Conservation (phyloP, 2,797 vertebrate species). For the Anolis apletophallus region DNA sequence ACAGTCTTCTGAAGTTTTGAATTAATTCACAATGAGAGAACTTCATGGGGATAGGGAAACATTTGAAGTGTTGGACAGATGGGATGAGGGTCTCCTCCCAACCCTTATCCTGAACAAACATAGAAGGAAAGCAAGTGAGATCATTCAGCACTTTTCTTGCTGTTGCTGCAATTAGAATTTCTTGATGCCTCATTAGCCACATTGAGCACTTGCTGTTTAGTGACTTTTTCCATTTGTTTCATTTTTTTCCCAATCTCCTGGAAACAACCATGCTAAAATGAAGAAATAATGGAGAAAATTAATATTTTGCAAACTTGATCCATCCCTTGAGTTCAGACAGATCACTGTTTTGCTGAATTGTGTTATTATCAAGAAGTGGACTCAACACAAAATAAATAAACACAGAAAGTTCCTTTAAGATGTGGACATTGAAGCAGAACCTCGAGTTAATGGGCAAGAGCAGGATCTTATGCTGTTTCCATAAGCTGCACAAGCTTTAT, state of each 20-base stretch:
- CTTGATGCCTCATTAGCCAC: conserved; percentile 60
- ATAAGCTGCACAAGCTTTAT: not conserved
- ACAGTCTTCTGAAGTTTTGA: not conserved
- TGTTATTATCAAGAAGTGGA: not conserved
- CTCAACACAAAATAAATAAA: not conserved
- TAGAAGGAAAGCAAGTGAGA: not conserved
- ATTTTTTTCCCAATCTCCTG: conserved; percentile 19
- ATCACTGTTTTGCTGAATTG: conserved; percentile 8
- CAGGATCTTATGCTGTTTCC: not conserved
- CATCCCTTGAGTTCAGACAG: not conserved
- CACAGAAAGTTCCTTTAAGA: not conserved
- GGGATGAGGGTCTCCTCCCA: not conserved
- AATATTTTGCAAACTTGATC: not conserved
- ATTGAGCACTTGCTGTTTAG: conserved; percentile 40
- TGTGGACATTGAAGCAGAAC: not conserved
- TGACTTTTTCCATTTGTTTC: conserved; percentile 47
- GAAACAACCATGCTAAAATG: conserved; percentile 7
- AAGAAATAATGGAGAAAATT: conserved; percentile 65
- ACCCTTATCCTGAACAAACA: not conserved
- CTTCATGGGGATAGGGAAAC: not conserved
- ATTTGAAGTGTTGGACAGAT: conserved; percentile 6
- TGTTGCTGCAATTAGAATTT: conserved; percentile 43
- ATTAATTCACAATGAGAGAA: not conserved
- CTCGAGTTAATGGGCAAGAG: not conserved
- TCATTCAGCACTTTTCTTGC: not conserved